Conservation (phyloP, 1,140 invertebrate genomes). For the Drosophila funebris region DNA sequence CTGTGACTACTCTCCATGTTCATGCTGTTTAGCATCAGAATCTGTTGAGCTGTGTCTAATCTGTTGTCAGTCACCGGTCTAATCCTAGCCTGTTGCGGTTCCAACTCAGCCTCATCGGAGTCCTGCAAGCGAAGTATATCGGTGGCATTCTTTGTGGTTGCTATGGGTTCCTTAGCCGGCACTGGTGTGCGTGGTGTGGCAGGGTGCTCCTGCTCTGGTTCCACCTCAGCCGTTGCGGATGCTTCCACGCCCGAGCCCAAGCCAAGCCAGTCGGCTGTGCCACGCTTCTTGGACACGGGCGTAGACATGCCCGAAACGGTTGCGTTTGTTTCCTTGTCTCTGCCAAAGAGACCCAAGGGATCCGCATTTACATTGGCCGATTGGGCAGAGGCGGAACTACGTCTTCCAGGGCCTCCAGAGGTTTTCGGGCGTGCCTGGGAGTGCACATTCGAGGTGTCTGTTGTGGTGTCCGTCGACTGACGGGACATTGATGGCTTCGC, state of each 20-base stretch:
- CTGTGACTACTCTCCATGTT: constrained; percentile 83
- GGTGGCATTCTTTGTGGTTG: neutral
- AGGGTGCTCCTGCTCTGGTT: constrained; percentile 37
- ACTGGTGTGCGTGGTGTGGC: constrained; percentile 23
- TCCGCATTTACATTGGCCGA: constrained; percentile 62
- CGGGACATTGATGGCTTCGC: constrained; percentile 70
- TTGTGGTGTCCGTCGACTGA: constrained; percentile 80
- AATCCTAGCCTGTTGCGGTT: neutral
- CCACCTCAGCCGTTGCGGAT: neutral
- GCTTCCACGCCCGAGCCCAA: constrained; percentile 61
- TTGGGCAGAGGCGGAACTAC: constrained; percentile 61
- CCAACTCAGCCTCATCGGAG: constrained; percentile 25
- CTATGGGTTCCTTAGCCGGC: neutral
- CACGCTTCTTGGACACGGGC: constrained; percentile 62
- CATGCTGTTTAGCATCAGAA: constrained; percentile 62
- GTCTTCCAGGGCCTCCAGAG: constrained; percentile 58
- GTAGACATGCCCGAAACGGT: constrained; percentile 69
- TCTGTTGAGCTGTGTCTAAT: constrained; percentile 59
- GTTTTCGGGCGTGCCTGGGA: constrained; percentile 70
- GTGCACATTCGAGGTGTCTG: constrained; percentile 59
- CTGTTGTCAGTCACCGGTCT: neutral
- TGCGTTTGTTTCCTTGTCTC: constrained; percentile 57
- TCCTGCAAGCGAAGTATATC: constrained; percentile 43
- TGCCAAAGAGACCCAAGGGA: constrained; percentile 70
- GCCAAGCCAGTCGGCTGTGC: constrained; percentile 78